These are phyloP conservation scores for Andrena fulva DNA, from an alignment of 2,888 invertebrate genomes.

Conservation along the genomic window DNA sequence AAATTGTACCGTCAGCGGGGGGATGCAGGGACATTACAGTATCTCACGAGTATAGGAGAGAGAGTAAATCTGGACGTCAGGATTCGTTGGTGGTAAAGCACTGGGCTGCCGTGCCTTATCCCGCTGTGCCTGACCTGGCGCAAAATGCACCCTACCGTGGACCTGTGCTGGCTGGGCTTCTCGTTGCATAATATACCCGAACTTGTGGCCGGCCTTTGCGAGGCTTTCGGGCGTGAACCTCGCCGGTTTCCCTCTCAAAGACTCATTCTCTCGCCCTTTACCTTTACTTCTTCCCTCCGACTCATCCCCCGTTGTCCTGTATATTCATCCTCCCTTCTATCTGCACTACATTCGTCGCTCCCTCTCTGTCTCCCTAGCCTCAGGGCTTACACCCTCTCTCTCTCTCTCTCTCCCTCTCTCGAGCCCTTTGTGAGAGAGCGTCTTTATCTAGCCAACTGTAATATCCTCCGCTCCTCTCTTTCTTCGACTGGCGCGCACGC, in stretches of 20 bases:
- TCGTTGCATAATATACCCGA: slow-evolving; percentile 71
- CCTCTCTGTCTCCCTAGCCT: not conserved
- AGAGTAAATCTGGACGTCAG: slow-evolving; percentile 60
- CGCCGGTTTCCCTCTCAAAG: slow-evolving; percentile 10
- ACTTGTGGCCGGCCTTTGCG: slow-evolving; percentile 67
- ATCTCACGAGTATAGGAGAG: slow-evolving; percentile 28
- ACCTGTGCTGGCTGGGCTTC: slow-evolving; percentile 18
- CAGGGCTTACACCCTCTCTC: not conserved
- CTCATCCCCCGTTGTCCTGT: not conserved
- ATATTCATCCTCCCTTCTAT: slow-evolving; percentile 4
- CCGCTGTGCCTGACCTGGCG: slow-evolving; percentile 9
- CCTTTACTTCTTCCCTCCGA: slow-evolving; percentile 10
- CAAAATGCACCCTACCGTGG: slow-evolving; percentile 49
- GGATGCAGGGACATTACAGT: slow-evolving; percentile 43
- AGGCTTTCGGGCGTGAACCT: slow-evolving; percentile 61
- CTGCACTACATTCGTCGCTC: not conserved
- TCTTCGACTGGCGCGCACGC: slow-evolving; percentile 15
- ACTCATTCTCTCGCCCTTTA: slow-evolving; percentile 28
- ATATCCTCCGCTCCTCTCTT: slow-evolving; percentile 20
- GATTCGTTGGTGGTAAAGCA: slow-evolving; percentile 48
- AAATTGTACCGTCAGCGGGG: slow-evolving; percentile 48
- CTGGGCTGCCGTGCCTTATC: slow-evolving; percentile 28
- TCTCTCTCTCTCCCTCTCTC: not conserved
- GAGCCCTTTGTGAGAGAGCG: slow-evolving; percentile 1
- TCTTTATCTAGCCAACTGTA: not conserved